Base-by-base conservation (phyloP, 2,113 vertebrate species). In the Ochotona curzoniae region DNA sequence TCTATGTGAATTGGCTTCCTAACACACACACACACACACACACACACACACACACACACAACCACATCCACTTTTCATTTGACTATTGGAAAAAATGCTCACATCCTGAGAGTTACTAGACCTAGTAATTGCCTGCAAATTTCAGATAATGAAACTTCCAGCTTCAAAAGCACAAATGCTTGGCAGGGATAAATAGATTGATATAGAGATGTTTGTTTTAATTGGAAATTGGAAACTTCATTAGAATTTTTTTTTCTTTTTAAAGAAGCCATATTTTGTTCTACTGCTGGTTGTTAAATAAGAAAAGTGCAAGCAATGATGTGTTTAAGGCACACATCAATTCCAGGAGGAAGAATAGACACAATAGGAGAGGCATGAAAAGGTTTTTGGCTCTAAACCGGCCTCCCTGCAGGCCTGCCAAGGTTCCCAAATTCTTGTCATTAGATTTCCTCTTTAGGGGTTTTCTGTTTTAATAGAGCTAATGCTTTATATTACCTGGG, bases 71-170 rank as follows among this genome's bases (percentile, higher is more conserved):
- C 89, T 95, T 94, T 96, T 96, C 93, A 85, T 74, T 83, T 2
- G 87, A 94, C 96, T 94, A 93, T 95, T 18, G 2, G 79, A 94
- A 92, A 88, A 96, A 93, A 94, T 90, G 90, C 83, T 95, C 13
- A 8, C 78, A 80, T 96, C 94, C 93, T 96, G 94, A 92, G 96
- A 95, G 85, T 44, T 97, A 95, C 95, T 47, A 83, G 91, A 93
- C 92, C 93, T 95, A 95, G 95, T 96, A 96, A 96, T 97, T 97
- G 96, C 93, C 96, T 95, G 94, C 92, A 96, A 97, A 96, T 97
- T 96, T 97, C 90, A 93, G 88, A 97, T 96, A 97, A 97, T 79
- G 54, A 96, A 96, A 84, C 30, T 84, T 87, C 71, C 79, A 93
- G 3, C 44, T 94, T 95, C 89, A 91, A 96, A 96, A 96, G 38